These are phyloP conservation scores for Scaptodrosophila latifasciaeformis DNA, from an alignment of 2,888 invertebrate genomes.

Conservation along the genomic window DNA sequence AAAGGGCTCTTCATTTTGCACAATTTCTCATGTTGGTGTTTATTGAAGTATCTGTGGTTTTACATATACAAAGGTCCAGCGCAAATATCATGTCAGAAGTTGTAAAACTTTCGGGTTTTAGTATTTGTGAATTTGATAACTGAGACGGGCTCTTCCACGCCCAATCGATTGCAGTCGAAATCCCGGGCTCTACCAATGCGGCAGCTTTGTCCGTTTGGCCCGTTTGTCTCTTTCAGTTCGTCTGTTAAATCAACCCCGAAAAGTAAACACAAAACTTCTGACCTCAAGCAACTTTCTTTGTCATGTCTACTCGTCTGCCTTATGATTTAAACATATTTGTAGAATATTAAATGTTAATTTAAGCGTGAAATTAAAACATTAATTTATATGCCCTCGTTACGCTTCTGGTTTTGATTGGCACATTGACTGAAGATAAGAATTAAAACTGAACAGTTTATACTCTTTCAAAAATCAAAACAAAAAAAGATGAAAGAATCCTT, in stretches of 20 bases:
- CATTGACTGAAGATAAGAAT: slow-evolving; percentile 21
- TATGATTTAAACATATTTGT: slow-evolving; percentile 8
- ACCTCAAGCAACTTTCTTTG: too few relatives aligned
- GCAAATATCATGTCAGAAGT: slow-evolving; percentile 59
- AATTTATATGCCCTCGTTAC: slow-evolving; percentile 45
- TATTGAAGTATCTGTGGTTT: neutral
- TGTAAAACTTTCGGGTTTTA: slow-evolving; percentile 60
- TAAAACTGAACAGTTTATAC: too few relatives aligned
- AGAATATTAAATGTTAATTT: slow-evolving; percentile 68
- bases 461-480: too few relatives aligned
- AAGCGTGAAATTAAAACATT: slow-evolving; percentile 72
- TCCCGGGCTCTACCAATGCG: too few relatives aligned
- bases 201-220: too few relatives aligned
- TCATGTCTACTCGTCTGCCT: too few relatives aligned
- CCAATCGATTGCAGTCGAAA: neutral
- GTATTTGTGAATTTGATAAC: slow-evolving; percentile 62
- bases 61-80: slow-evolving; percentile 17
- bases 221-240: slow-evolving; percentile 36
- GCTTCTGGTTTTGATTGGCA: slow-evolving; percentile 25
- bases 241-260: slow-evolving; percentile 29
- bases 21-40: slow-evolving; percentile 6
- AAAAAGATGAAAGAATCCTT: too few relatives aligned
- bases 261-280: slow-evolving; percentile 31
- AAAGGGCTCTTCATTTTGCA: slow-evolving; percentile 15
- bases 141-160: slow-evolving; percentile 3